Conservation (phyloP, 2,888 invertebrate genomes). For the Carabus problematicus region DNA sequence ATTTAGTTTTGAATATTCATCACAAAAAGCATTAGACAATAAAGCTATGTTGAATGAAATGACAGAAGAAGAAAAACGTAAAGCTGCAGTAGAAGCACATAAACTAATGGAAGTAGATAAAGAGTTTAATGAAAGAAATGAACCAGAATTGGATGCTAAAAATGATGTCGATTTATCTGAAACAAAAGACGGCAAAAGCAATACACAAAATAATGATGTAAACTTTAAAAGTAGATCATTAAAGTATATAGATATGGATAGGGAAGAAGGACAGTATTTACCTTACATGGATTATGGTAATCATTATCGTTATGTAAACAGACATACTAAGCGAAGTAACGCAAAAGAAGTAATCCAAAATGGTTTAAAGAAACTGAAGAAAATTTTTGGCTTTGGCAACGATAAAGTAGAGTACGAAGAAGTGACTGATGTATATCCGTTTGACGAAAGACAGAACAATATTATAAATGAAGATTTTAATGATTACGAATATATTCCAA, state of each 20-base stretch:
- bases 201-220: conserved; percentile 14
- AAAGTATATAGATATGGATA: conserved; percentile 14
- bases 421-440: conserved; percentile 11
- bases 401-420: conserved; percentile 31
- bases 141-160: conserved; percentile 5
- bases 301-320: not conserved
- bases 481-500: not conserved
- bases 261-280: conserved; percentile 1
- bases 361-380: conserved; percentile 19
- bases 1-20: not conserved
- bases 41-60: conserved; percentile 12
- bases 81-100: conserved; percentile 19
- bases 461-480: conserved; percentile 5
- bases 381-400: conserved; percentile 27
- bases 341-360: not conserved
- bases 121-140: conserved; percentile 31
- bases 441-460: not conserved
- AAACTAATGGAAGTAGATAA: conserved; percentile 28
- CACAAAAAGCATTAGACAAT: not conserved
- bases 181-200: not conserved
- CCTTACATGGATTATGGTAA: conserved; percentile 13
- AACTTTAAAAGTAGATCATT: conserved; percentile 12
- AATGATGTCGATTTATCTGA: not conserved
- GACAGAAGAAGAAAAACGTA: conserved; percentile 14
- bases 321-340: too few relatives aligned